phyloP scores from a whole-genome alignment of 2,888 invertebrate genomes.

The Opisthograptis luteolata region DNA sequence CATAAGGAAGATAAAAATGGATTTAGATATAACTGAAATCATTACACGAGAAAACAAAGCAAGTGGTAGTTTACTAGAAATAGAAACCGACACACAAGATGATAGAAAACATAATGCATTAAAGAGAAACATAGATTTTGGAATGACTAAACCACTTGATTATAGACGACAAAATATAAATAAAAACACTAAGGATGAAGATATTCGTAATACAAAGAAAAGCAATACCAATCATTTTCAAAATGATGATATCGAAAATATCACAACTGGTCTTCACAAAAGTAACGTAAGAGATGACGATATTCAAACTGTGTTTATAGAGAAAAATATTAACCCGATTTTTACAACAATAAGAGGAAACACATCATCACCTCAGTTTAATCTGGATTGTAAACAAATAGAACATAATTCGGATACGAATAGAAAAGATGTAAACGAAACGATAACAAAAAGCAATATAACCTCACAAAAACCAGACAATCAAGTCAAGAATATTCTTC shows the following conservation, averaged over 20 bases:
- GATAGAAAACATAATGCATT: background rate
- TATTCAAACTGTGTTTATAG: background rate
- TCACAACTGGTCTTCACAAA: no score
- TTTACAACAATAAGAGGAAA: background rate
- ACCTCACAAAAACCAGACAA: conserved; percentile 20
- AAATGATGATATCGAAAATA: no score
- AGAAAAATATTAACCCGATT: background rate
- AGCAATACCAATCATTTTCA: background rate
- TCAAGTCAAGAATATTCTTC: conserved; percentile 52
- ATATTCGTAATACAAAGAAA: background rate
- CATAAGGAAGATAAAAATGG: conserved; percentile 61
- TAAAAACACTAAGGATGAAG: background rate
- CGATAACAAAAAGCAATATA: background rate
- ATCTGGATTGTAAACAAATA: background rate
- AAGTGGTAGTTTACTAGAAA: conserved; percentile 2
- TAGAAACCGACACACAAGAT: background rate
- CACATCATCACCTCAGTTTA: background rate
- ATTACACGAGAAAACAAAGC: conserved; percentile 22
- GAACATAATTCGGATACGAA: background rate
- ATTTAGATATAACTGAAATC: conserved; percentile 65
- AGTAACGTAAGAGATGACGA: background rate
- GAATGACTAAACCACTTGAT: background rate
- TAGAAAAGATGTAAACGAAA: conserved; percentile 5
- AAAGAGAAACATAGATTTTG: conserved; percentile 1
- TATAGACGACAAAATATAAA: no score